Conservation (phyloP, 2,888 invertebrate genomes). For the Drosophila infuscata region DNA sequence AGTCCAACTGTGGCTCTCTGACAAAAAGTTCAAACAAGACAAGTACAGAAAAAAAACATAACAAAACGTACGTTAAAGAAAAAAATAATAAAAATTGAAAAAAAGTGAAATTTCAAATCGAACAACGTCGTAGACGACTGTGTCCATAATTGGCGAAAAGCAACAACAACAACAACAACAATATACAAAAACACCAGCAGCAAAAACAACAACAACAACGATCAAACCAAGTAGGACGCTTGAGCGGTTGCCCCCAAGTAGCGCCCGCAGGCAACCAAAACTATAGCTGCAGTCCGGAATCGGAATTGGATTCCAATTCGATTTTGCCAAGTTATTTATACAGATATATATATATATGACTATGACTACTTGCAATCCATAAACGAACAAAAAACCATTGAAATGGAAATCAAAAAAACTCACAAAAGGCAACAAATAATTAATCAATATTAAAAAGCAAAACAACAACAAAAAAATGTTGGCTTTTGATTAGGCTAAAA, state of each 20-base stretch:
- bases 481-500: neutral
- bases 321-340: slow-evolving; percentile 35
- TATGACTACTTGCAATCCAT: slow-evolving; percentile 26
- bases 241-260: slow-evolving; percentile 55
- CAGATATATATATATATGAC: neutral
- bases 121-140: slow-evolving; percentile 31
- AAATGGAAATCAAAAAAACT: slow-evolving; percentile 60
- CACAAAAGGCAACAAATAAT: slow-evolving; percentile 43
- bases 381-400: slow-evolving; percentile 45
- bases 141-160: slow-evolving; percentile 66
- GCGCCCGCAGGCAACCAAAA: slow-evolving; percentile 25
- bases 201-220: slow-evolving; percentile 26
- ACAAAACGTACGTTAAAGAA: slow-evolving; percentile 1
- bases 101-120: slow-evolving; percentile 67
- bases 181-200: slow-evolving; percentile 12
- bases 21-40: slow-evolving; percentile 47
- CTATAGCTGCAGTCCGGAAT: slow-evolving; percentile 30
- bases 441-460: slow-evolving; percentile 36
- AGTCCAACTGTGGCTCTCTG: slow-evolving; percentile 15
- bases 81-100: slow-evolving; percentile 19
- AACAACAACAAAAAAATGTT: slow-evolving; percentile 4
- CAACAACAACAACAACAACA: slow-evolving; percentile 38
- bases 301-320: slow-evolving; percentile 34
- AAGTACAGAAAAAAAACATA: slow-evolving; percentile 14
- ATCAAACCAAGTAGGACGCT: slow-evolving; percentile 60